A percentile compares a stretch with the other conserved stretches of the same genome.
phyloP scores from a whole-genome alignment of 1,140 invertebrate genomes.

The Diprion similis region DNA sequence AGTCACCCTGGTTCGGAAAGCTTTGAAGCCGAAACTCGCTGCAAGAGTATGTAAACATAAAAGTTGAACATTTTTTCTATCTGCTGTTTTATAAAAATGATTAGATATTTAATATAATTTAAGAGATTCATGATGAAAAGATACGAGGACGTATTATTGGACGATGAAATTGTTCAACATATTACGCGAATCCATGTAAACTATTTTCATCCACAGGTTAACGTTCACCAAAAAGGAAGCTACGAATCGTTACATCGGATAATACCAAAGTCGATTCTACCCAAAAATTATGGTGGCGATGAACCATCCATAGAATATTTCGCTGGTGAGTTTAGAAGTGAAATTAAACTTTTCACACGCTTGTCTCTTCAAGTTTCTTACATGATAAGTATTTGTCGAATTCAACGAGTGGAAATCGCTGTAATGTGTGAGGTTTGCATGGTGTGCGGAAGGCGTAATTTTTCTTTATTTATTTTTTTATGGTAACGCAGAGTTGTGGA shows the following conservation, averaged over 20 bases:
- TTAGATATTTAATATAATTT: neutral
- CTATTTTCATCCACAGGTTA: conserved; percentile 26
- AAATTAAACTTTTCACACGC: too few species aligned
- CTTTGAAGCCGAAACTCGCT: conserved; percentile 70
- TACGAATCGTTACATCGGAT: conserved; percentile 60
- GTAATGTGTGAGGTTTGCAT: too few species aligned
- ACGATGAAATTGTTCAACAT: neutral
- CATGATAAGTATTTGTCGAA: too few species aligned
- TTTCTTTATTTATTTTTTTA: neutral
- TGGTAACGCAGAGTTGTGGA: conserved; percentile 47
- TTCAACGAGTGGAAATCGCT: too few species aligned
- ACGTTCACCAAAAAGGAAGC: conserved; percentile 53
- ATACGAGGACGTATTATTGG: neutral
- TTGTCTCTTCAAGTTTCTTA: neutral
- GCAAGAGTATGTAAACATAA: conserved; percentile 56
- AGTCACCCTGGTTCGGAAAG: conserved; percentile 68
- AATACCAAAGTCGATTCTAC: conserved; percentile 61
- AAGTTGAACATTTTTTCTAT: too few species aligned
- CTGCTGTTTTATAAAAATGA: neutral
- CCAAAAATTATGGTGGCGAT: conserved; percentile 62
- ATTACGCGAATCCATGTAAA: neutral
- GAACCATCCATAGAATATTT: conserved; percentile 42
- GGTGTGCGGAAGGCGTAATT: neutral
- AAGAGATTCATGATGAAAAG: neutral
- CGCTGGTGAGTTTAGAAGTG: conserved; percentile 30